Conservation (phyloP, 2,888 invertebrate species). For the Mesoligia furuncula region DNA sequence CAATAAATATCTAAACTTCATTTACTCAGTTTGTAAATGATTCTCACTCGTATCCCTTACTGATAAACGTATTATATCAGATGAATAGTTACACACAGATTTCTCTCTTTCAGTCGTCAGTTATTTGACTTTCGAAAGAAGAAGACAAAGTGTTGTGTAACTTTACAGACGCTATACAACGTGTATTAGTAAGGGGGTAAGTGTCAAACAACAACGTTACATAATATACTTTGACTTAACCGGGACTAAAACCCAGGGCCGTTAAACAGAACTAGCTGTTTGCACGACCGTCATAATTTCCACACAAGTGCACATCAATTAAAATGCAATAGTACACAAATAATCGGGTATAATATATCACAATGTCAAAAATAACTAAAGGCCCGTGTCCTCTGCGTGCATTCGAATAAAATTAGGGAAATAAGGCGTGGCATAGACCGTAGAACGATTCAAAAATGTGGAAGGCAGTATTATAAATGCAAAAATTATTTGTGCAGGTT, state of each 20-base stretch:
- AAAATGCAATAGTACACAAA: conserved; percentile 65
- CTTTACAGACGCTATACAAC: too few species aligned
- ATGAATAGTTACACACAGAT: too few species aligned
- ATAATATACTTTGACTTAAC: conserved; percentile 23
- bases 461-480: conserved; percentile 48
- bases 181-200: not conserved
- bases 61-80: too few species aligned
- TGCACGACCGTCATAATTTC: conserved; percentile 24
- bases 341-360: conserved; percentile 66
- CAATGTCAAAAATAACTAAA: conserved; percentile 63
- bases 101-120: too few species aligned
- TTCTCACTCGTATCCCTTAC: conserved; percentile 37
- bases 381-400: conserved; percentile 34
- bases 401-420: conserved; percentile 41
- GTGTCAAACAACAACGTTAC: conserved; percentile 44
- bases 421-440: conserved; percentile 48
- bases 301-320: conserved; percentile 35
- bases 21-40: conserved; percentile 53
- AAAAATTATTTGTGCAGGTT: conserved; percentile 53
- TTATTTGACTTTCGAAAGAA: too few species aligned
- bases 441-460: conserved; percentile 8
- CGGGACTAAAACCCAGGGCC: conserved; percentile 36
- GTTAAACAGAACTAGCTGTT: conserved; percentile 10
- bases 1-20: conserved; percentile 42
- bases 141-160: too few species aligned